Percentiles rank a stretch among this genome's conserved stretches.
phyloP scores from a whole-genome alignment of 2,113 vertebrate genomes.

The Corythornis madagascariensis region DNA sequence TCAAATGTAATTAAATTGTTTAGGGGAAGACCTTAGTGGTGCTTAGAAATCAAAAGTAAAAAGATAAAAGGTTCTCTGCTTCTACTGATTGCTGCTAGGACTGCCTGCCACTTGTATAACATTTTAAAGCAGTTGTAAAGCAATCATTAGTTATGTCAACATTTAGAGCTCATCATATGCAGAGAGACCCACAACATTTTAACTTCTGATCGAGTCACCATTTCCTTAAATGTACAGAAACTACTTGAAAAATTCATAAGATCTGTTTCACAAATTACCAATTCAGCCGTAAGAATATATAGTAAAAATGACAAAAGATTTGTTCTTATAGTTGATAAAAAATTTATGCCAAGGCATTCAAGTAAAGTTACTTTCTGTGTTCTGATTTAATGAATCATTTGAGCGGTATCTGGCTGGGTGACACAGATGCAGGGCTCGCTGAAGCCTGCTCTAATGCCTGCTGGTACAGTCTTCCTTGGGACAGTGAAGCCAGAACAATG shows the following conservation, averaged over 20 bases:
- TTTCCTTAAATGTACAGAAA: slow-evolving; percentile 74
- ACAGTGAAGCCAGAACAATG: slow-evolving; percentile 83
- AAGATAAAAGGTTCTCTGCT: not conserved
- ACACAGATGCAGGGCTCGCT: slow-evolving; percentile 86
- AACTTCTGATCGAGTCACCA: slow-evolving; percentile 56
- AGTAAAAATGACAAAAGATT: slow-evolving; percentile 94
- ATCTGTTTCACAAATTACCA: slow-evolving; percentile 93
- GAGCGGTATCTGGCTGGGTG: slow-evolving; percentile 81
- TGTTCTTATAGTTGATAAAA: slow-evolving; percentile 95
- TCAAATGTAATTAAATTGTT: not conserved
- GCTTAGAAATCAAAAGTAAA: not conserved
- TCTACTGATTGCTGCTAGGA: not conserved
- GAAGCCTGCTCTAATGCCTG: slow-evolving; percentile 91
- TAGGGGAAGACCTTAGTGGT: not conserved
- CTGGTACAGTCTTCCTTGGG: slow-evolving; percentile 77
- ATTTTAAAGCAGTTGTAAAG: slow-evolving; percentile 17
- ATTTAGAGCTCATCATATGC: slow-evolving; percentile 3
- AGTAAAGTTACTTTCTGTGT: slow-evolving; percentile 99
- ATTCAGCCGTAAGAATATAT: slow-evolving; percentile 80
- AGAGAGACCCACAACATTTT: slow-evolving; percentile 38
- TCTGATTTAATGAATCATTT: slow-evolving; percentile 99
- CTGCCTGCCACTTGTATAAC: not conserved
- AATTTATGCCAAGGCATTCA: slow-evolving; percentile 94
- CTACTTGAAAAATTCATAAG: slow-evolving; percentile 94
- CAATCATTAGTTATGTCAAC: slow-evolving; percentile 31